Percentiles rank a stretch among this genome's conserved stretches.
Conservation (phyloP, 2,113 vertebrate genomes). For the Otis tarda region DNA sequence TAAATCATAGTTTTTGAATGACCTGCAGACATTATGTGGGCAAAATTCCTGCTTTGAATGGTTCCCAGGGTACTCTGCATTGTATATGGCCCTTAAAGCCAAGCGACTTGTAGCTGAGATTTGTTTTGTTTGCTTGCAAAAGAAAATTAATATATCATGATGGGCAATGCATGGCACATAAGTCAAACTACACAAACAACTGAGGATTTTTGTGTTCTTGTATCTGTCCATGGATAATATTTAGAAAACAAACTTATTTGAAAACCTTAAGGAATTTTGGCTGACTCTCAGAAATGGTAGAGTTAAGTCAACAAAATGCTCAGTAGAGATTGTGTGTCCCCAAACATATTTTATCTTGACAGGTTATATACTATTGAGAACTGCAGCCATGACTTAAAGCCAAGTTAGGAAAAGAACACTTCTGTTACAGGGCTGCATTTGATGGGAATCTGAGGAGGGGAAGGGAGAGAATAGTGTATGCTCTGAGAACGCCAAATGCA, state of each 20-base stretch:
- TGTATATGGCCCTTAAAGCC: not conserved
- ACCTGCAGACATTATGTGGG: not conserved
- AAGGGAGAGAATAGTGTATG: not conserved
- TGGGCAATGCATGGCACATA: conserved; percentile 27
- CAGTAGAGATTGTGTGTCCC: conserved; percentile 67
- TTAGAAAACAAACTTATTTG: conserved; percentile 69
- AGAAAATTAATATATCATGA: conserved; percentile 51
- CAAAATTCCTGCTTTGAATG: not conserved
- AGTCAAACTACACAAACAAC: conserved; percentile 66
- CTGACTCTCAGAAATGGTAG: conserved; percentile 65
- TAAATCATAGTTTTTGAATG: not conserved
- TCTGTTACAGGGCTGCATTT: conserved; percentile 15
- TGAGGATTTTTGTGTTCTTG: conserved; percentile 3
- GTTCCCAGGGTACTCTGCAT: not conserved
- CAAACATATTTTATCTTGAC: conserved; percentile 70
- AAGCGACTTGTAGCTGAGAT: not conserved
- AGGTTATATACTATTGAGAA: conserved; percentile 20
- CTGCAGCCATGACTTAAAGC: conserved; percentile 24
- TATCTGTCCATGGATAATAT: conserved; percentile 56
- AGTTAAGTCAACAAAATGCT: conserved; percentile 73
- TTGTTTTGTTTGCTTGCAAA: conserved; percentile 47
- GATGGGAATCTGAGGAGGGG: conserved; percentile 30
- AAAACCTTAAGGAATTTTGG: conserved; percentile 73
- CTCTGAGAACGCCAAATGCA: not conserved
- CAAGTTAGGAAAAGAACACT: conserved; percentile 44